These are phyloP conservation scores for Mugil cephalus DNA, from an alignment of 2,113 vertebrate species.

Conservation along the genomic window DNA sequence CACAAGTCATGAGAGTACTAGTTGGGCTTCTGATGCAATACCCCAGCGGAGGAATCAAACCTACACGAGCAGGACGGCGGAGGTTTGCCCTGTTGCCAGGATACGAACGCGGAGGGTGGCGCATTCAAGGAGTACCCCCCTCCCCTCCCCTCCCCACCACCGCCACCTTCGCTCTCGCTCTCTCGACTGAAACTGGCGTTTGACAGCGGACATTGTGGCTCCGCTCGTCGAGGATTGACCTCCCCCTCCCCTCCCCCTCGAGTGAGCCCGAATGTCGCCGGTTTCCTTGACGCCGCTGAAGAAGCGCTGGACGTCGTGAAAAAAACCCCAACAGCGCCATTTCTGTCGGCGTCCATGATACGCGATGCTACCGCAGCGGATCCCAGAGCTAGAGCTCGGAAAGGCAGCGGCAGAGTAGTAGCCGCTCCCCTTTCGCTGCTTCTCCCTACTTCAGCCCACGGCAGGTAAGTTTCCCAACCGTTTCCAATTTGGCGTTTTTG, in stretches of 20 bases:
- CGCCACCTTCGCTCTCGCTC: no score
- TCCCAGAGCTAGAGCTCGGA: slow-evolving; percentile 85
- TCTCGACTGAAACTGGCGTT: slow-evolving; percentile 54
- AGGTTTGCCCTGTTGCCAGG: slow-evolving; percentile 83
- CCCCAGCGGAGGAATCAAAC: slow-evolving; percentile 79
- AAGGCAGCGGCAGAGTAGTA: slow-evolving; percentile 86
- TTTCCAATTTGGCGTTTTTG: neutral
- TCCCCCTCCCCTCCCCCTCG: slow-evolving; percentile 6
- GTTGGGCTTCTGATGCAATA: slow-evolving; percentile 85
- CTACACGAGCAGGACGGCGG: slow-evolving; percentile 64
- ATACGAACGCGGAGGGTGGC: slow-evolving; percentile 79
- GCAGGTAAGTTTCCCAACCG: slow-evolving; percentile 84
- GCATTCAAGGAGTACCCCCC: slow-evolving; percentile 41
- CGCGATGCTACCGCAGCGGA: slow-evolving; percentile 84
- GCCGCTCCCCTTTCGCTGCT: slow-evolving; percentile 83
- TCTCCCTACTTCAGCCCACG: slow-evolving; percentile 75
- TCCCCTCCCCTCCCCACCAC: no score
- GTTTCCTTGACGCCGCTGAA: slow-evolving; percentile 61
- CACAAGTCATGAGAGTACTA: slow-evolving; percentile 64
- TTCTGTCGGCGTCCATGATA: slow-evolving; percentile 83
- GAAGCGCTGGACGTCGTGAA: slow-evolving; percentile 60
- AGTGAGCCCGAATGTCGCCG: slow-evolving; percentile 81
- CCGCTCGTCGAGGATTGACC: slow-evolving; percentile 13
- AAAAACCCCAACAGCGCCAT: slow-evolving; percentile 82
- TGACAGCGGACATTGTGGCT: slow-evolving; percentile 76